A percentile compares a stretch with the other conserved stretches of the same genome.
phyloP scores from a whole-genome alignment of 2,888 invertebrate species.

The Pemphredon lugubris region DNA sequence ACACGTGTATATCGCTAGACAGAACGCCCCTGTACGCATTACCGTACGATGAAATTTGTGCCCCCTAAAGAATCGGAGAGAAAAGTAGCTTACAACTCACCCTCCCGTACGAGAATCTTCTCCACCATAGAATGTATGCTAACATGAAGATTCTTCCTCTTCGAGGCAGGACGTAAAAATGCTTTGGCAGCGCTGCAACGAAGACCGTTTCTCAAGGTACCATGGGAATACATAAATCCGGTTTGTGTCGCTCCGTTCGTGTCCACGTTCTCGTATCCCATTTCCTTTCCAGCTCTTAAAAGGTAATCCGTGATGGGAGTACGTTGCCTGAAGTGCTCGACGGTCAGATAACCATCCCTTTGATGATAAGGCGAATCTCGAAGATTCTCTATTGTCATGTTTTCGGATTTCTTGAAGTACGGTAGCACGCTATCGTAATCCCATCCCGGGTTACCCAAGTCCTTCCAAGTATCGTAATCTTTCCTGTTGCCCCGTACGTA shows the following conservation, averaged over 20 bases:
- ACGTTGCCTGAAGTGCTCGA: conserved; percentile 86
- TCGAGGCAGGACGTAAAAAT: conserved; percentile 86
- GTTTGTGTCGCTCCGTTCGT: conserved; percentile 90
- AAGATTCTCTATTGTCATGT: conserved; percentile 86
- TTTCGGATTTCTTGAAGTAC: conserved; percentile 91
- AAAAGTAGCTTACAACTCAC: no score
- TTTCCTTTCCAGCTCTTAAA: conserved; percentile 86
- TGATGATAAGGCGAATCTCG: conserved; percentile 86
- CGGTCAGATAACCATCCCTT: conserved; percentile 87
- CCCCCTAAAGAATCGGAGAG: no score
- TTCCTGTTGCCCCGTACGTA: conserved; percentile 91
- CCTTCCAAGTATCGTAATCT: conserved; percentile 94
- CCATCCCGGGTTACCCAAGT: conserved; percentile 90
- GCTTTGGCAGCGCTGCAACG: conserved; percentile 93
- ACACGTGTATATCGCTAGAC: no score
- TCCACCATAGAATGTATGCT: conserved; percentile 87
- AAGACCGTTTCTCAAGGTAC: conserved; percentile 89
- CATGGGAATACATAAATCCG: conserved; percentile 90
- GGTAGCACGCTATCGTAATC: conserved; percentile 87
- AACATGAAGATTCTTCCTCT: conserved; percentile 88
- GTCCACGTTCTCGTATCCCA: conserved; percentile 88
- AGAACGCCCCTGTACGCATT: no score
- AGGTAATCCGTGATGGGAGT: conserved; percentile 88
- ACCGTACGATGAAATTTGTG: no score
- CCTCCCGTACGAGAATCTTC: conserved; percentile 83